Evolutionary conservation across 2,113 vertebrate species (phyloP).

Genomic region (Rallus limicola): DNA sequence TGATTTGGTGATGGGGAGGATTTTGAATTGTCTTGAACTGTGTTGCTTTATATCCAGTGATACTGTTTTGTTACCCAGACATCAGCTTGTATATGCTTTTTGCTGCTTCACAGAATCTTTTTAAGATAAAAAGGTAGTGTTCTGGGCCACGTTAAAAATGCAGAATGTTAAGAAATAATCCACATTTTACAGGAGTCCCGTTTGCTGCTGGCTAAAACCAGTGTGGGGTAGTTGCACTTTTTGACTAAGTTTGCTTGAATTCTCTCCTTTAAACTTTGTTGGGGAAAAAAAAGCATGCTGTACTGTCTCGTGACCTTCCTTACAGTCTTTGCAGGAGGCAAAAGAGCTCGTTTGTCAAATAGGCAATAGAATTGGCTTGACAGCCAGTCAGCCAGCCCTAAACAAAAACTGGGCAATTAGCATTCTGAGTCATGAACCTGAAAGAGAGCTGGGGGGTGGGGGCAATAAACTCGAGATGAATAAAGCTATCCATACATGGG

Average conservation of each 20-base stretch:
- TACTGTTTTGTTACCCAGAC: background rate
- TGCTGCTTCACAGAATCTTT: background rate
- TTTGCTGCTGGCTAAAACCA: background rate
- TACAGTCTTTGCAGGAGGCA: background rate
- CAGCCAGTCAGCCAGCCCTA: conserved; percentile 22
- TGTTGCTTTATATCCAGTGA: background rate
- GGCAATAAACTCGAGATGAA: background rate
- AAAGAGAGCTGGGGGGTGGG: background rate
- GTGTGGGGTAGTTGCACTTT: background rate
- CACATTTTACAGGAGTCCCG: background rate
- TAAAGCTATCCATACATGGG: conserved; percentile 28
- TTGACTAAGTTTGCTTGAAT: background rate
- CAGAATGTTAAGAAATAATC: background rate
- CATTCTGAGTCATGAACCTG: conserved; percentile 43
- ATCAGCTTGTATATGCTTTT: background rate
- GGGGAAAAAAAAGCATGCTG: background rate
- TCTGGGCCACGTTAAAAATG: background rate
- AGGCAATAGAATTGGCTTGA: conserved; percentile 46
- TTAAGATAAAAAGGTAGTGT: background rate
- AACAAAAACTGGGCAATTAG: conserved; percentile 54
- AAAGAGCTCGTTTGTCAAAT: conserved; percentile 54
- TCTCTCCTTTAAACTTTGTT: background rate
- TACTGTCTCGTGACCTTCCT: conserved; percentile 27
- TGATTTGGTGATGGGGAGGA: background rate
- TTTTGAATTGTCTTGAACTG: background rate